Percentiles rank a stretch among this genome's conserved stretches.
phyloP scores from a whole-genome alignment of 1,140 invertebrate species.

The Popillia japonica region DNA sequence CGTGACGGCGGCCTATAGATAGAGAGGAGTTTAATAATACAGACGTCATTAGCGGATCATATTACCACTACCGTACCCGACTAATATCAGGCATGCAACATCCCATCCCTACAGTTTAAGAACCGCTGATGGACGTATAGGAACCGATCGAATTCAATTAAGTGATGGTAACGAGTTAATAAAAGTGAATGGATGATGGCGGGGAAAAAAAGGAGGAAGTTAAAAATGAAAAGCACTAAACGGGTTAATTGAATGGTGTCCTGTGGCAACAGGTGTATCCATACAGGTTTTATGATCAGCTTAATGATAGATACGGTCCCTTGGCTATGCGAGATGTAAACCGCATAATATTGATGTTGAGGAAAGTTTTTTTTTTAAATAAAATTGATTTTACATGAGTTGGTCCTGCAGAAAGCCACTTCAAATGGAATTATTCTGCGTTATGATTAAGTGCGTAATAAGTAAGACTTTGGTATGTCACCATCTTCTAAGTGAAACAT shows the following conservation, averaged over 20 bases:
- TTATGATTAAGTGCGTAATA: too few species aligned
- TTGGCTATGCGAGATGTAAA: too few species aligned
- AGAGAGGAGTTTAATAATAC: conserved; percentile 17
- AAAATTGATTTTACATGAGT: too few species aligned
- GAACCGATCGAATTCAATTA: conserved; percentile 9
- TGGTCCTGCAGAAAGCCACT: too few species aligned
- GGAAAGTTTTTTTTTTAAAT: too few species aligned
- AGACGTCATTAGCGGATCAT: conserved; percentile 26
- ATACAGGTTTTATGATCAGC: background rate
- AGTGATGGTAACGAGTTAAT: conserved; percentile 2
- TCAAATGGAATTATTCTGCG: too few species aligned
- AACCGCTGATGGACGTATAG: background rate
- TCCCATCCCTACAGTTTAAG: background rate
- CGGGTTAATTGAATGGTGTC: conserved; percentile 5
- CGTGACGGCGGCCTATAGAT: background rate
- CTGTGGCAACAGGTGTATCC: background rate
- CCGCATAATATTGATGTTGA: too few species aligned
- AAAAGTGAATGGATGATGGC: background rate
- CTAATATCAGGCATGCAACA: background rate
- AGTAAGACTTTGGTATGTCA: too few species aligned
- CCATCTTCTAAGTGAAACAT: too few species aligned
- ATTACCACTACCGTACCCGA: background rate
- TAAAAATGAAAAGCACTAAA: background rate
- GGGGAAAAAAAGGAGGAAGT: background rate
- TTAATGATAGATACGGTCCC: too few species aligned